Percentiles rank a stretch among this genome's conserved stretches.
Evolutionary conservation across 2,888 invertebrate species (phyloP).

Genomic region (Epinotia bilunana): DNA sequence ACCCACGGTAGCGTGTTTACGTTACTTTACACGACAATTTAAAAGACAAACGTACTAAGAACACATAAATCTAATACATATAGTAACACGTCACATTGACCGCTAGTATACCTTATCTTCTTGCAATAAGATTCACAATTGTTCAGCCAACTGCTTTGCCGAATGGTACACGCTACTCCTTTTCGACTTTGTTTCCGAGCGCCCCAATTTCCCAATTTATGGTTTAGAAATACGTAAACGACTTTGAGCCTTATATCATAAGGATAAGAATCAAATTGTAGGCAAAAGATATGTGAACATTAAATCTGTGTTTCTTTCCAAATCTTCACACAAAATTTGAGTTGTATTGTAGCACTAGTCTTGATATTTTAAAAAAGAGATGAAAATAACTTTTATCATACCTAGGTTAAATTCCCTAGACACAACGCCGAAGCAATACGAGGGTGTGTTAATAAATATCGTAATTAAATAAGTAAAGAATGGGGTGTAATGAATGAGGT

Average conservation of each 20-base stretch:
- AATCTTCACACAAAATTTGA: conserved; percentile 7
- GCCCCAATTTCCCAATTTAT: conserved; percentile 21
- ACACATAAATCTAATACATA: background rate
- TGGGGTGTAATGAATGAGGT: no score
- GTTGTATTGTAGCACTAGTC: background rate
- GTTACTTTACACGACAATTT: background rate
- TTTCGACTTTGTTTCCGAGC: background rate
- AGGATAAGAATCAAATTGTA: background rate
- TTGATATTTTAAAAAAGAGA: background rate
- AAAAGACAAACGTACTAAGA: conserved; percentile 6
- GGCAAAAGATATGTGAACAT: background rate
- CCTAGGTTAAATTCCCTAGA: no score
- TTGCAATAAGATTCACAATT: background rate
- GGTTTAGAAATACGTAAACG: conserved; percentile 6
- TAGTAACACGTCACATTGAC: background rate
- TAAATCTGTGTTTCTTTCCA: conserved; percentile 16
- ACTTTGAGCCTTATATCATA: background rate
- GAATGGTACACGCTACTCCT: background rate
- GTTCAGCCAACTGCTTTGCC: background rate
- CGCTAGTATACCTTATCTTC: background rate
- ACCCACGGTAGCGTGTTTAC: conserved; percentile 14
- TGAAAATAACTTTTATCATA: no score
- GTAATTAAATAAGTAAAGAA: no score
- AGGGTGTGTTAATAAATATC: no score
- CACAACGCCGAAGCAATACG: no score